phyloP scores from a whole-genome alignment of 2,797 vertebrate genomes.

The Jordanella pulchra region DNA sequence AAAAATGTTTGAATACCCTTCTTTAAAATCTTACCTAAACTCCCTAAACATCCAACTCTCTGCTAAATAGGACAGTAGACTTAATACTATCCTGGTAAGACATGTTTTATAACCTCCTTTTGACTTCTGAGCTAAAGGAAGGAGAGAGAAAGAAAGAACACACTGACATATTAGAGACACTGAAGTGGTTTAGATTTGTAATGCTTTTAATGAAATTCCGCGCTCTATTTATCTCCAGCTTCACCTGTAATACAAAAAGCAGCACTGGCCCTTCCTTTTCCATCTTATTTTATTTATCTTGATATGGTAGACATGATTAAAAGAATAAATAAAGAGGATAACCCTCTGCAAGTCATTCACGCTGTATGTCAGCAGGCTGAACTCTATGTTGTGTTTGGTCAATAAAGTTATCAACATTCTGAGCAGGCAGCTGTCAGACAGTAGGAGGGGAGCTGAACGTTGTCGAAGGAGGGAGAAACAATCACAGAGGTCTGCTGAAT shows the following conservation, averaged over 20 bases:
- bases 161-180: conserved; percentile 11
- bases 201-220: neutral
- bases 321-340: conserved; percentile 3
- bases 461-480: conserved; percentile 45
- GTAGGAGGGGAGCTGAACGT: conserved; percentile 26
- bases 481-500: conserved; percentile 41
- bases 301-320: neutral
- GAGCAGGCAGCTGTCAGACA: conserved; percentile 24
- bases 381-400: neutral
- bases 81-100: conserved; percentile 12
- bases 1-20: too few relatives aligned
- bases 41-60: conserved; percentile 3
- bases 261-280: neutral
- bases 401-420: conserved; percentile 30
- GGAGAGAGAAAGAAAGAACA: conserved; percentile 15
- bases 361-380: neutral
- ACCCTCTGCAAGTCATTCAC: conserved; percentile 2
- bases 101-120: conserved; percentile 10
- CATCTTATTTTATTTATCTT: neutral
- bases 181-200: neutral
- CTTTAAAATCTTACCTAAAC: conserved; percentile 15
- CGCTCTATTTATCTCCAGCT: neutral
- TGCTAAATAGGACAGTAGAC: conserved; percentile 30
- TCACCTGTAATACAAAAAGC: neutral
- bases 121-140: conserved; percentile 25